These are phyloP conservation scores for Cybosia mesomella DNA, from an alignment of 2,888 invertebrate genomes.

Conservation along the genomic window DNA sequence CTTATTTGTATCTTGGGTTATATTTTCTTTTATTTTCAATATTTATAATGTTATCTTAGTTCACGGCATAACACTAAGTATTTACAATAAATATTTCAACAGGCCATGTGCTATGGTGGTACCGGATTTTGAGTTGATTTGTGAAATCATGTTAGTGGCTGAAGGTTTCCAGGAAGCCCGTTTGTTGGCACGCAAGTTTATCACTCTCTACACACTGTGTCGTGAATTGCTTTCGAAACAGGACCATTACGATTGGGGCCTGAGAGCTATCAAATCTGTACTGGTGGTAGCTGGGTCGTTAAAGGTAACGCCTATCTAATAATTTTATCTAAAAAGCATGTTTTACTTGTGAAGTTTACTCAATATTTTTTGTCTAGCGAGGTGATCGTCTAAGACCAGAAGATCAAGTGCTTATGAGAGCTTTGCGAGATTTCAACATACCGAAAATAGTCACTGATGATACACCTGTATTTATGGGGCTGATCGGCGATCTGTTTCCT, in stretches of 20 bases:
- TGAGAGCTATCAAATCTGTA: constrained; percentile 98
- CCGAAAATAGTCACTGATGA: constrained; percentile 98
- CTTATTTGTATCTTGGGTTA: too few relatives aligned
- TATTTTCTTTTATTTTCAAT: too few relatives aligned
- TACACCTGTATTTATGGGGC: constrained; percentile 96
- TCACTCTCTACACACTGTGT: constrained; percentile 96
- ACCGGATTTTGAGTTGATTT: constrained; percentile 97
- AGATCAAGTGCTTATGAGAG: constrained; percentile 97
- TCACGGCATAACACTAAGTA: too few relatives aligned
- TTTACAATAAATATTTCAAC: constrained; percentile 21
- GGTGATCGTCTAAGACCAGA: constrained; percentile 92
- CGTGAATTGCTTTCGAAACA: constrained; percentile 96
- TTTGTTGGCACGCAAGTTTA: constrained; percentile 96
- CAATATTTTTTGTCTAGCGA: constrained; percentile 73
- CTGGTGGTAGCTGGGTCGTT: constrained; percentile 97
- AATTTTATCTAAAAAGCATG: neutral
- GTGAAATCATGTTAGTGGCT: constrained; percentile 98
- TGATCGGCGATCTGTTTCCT: constrained; percentile 97
- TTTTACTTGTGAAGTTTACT: neutral
- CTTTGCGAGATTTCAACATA: constrained; percentile 96
- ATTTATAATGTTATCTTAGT: too few relatives aligned
- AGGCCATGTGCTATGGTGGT: constrained; percentile 99
- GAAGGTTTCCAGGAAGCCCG: constrained; percentile 98
- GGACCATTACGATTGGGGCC: constrained; percentile 99
- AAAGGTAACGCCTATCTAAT: constrained; percentile 85